Evolutionary conservation across 2,888 invertebrate species (phyloP), one percentile per base, ranked within the genome.

Genomic region (Parthenolecanium corni): DNA sequence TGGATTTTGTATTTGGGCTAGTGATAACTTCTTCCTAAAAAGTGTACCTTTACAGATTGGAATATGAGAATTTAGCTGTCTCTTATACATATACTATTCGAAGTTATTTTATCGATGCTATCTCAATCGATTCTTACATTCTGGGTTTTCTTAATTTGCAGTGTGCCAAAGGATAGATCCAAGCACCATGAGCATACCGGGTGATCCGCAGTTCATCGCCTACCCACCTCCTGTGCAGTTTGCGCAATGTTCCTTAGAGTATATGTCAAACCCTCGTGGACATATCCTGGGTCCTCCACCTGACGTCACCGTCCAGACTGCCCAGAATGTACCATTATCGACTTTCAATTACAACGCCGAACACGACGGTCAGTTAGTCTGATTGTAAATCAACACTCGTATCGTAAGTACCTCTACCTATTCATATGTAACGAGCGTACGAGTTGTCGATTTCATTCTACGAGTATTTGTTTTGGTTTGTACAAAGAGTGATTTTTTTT

Each of bases 181-280:
- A 3, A 38, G 61, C 40, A 61, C 49, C 23, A 14, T 36, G n/a
- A 61, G 38, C 49, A 38, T 61, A 20, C 11, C 61, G 62, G 40
- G 65, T 67, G 49, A 69, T 69, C 67, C 69, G 3, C 78, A 86
- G 70, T 88, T 88, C 73, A 77, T 88, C 62, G 86, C 87, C 1
- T 88, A 87, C 74, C 87, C 88, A 25, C 86, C 87, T 71, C 77
- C 84, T 31, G 76, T 83, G 72, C 83, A 83, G 71, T 83, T 82
- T 42, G 82, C 82, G 36, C 76, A 75, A 67, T 80, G 80, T 0
- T 71, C 76, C 3, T 77, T 67, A 47, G 64, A 66, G 9, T 67
- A 64, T 18, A 36, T 62, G 3, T 53, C 65, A 6, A 66, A 68
- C 3, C 68, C 67, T 21, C 65, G 69, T 62, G 65, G 0, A 77